Evolutionary conservation across 1,140 invertebrate genomes (phyloP).

Genomic region (Pomacea maculata): DNA sequence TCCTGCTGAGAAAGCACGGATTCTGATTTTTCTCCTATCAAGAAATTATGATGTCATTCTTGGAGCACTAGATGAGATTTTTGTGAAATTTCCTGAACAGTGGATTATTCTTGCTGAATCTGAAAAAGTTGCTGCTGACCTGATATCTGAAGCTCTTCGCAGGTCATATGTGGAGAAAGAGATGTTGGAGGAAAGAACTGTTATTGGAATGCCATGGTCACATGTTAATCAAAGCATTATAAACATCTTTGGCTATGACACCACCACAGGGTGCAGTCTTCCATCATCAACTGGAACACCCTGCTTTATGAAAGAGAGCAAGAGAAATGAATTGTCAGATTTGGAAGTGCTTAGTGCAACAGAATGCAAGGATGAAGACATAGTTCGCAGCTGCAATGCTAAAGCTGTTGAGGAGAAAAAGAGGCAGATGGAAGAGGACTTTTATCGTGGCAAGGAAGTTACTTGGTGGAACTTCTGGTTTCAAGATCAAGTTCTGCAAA

Average conservation of each 20-base stretch:
- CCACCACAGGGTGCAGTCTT: conserved; percentile 16
- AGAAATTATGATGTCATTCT: conserved; percentile 36
- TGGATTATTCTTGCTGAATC: conserved; percentile 39
- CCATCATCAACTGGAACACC: conserved; percentile 30
- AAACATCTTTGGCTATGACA: conserved; percentile 16
- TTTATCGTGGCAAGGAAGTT: conserved; percentile 37
- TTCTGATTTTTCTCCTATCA: conserved; percentile 40
- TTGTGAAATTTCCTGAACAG: conserved; percentile 33
- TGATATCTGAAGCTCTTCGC: conserved; percentile 28
- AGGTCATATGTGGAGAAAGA: conserved; percentile 29
- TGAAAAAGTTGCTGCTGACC: conserved; percentile 29
- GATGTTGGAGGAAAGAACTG: conserved; percentile 22
- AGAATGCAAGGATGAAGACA: conserved; percentile 29
- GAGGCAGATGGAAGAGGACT: conserved; percentile 26
- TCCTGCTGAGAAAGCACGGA: conserved; percentile 32
- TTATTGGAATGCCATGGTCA: conserved; percentile 41
- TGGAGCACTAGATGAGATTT: conserved; percentile 35
- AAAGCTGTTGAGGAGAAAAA: conserved; percentile 14
- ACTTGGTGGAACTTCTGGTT: conserved; percentile 45
- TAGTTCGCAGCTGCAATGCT: conserved; percentile 1
- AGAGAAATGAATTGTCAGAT: conserved; percentile 27
- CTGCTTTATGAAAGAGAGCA: conserved; percentile 26
- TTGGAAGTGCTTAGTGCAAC: conserved; percentile 33
- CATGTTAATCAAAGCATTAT: conserved; percentile 29
- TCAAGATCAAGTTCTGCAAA: conserved; percentile 32